Conservation (phyloP, 1,140 invertebrate genomes). For the Scylla paramamosain region DNA sequence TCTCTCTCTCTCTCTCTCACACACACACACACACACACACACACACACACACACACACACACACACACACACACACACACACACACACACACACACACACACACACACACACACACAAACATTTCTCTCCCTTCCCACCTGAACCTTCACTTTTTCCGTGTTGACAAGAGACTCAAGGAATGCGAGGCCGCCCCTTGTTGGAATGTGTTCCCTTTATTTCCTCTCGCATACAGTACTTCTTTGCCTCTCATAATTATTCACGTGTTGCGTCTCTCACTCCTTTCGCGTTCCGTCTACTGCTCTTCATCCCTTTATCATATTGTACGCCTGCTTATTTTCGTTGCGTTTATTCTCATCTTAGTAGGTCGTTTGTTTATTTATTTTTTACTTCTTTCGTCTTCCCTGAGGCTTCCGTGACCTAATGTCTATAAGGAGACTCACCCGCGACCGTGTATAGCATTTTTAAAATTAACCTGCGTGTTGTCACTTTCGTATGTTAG, state of each 20-base stretch:
- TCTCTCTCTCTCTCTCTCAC: too few relatives aligned
- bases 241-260: too few relatives aligned
- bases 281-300: neutral
- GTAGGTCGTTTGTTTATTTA: neutral
- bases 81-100: constrained; percentile 37
- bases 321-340: neutral
- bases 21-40: too few relatives aligned
- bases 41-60: neutral
- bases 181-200: neutral
- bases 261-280: neutral
- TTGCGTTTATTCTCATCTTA: neutral
- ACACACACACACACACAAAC: constrained; percentile 37
- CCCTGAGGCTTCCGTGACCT: neutral
- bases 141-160: neutral
- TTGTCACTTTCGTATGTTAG: too few relatives aligned
- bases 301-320: neutral
- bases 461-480: neutral
- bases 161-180: neutral
- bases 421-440: neutral
- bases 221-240: too few relatives aligned
- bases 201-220: neutral
- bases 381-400: neutral
- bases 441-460: neutral
- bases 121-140: neutral
- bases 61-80: constrained; percentile 26